Percentiles rank a stretch among this genome's conserved stretches.
These are phyloP conservation scores for Percina caprodes DNA, from an alignment of 2,113 vertebrate genomes.

Conservation along the genomic window DNA sequence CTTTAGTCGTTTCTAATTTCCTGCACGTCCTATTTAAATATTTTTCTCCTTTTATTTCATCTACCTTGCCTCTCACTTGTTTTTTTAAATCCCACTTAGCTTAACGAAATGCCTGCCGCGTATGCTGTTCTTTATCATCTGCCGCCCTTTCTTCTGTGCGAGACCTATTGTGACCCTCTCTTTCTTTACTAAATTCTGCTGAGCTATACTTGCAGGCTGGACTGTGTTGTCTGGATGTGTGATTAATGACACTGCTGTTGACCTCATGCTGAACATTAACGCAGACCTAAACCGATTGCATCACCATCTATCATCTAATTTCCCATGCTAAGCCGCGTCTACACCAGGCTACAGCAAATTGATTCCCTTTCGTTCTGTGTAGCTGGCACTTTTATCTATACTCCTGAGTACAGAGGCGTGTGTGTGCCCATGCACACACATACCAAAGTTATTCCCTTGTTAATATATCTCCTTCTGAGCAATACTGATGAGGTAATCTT, in stretches of 20 bases:
- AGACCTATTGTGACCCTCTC: conserved; percentile 4
- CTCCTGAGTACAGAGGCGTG: conserved; percentile 30
- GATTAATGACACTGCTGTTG: conserved; percentile 69
- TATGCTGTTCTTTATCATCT: conserved; percentile 33
- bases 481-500: conserved; percentile 49
- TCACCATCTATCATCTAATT: conserved; percentile 70
- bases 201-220: conserved; percentile 12
- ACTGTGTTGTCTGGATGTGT: conserved; percentile 29
- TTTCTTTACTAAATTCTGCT: conserved; percentile 22
- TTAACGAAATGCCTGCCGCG: conserved; percentile 13
- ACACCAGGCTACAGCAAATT: conserved; percentile 51
- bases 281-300: conserved; percentile 62
- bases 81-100: conserved; percentile 8
- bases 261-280: conserved; percentile 68
- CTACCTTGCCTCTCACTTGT: background rate
- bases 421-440: conserved; percentile 14
- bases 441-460: conserved; percentile 32
- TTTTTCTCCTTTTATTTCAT: background rate
- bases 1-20: conserved; percentile 8
- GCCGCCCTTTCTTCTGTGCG: conserved; percentile 22
- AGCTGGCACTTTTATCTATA: conserved; percentile 54
- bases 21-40: background rate
- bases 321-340: conserved; percentile 34
- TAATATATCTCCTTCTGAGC: conserved; percentile 36
- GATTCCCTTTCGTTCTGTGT: conserved; percentile 55